Evolutionary conservation across 2,888 invertebrate genomes (phyloP).

Genomic region (Pantelozetes paolii): DNA sequence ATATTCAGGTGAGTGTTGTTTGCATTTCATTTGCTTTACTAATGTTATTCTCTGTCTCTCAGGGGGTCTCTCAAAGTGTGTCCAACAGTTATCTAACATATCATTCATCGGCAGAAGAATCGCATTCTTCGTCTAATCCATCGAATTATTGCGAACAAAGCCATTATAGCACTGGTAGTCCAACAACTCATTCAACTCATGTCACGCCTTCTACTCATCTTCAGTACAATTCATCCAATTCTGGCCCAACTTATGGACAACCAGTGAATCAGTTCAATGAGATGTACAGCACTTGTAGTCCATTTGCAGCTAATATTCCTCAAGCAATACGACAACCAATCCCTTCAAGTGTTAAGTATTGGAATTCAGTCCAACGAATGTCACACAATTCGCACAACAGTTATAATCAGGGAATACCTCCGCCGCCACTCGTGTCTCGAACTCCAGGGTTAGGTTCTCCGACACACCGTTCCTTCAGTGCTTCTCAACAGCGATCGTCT

Average conservation of each 20-base stretch:
- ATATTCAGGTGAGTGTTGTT: conserved; percentile 1
- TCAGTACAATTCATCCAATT: conserved; percentile 31
- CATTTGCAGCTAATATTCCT: conserved; percentile 33
- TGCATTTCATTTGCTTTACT: neutral
- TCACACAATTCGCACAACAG: conserved; percentile 18
- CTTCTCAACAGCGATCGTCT: conserved; percentile 7
- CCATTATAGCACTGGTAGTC: conserved; percentile 20
- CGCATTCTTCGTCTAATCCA: neutral
- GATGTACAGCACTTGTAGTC: conserved; percentile 15
- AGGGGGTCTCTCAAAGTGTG: neutral
- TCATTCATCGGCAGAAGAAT: conserved; percentile 7
- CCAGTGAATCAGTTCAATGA: conserved; percentile 31
- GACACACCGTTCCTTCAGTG: conserved; percentile 24
- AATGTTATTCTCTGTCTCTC: neutral
- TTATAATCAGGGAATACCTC: conserved; percentile 43
- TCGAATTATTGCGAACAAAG: conserved; percentile 23
- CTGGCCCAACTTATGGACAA: conserved; percentile 23
- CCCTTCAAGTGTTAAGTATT: conserved; percentile 24
- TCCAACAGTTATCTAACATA: conserved; percentile 33
- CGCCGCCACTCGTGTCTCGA: conserved; percentile 44
- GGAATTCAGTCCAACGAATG: conserved; percentile 31
- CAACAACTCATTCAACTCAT: conserved; percentile 18
- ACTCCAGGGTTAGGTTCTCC: conserved; percentile 39
- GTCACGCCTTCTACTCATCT: neutral
- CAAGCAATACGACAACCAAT: conserved; percentile 31